Conservation (phyloP, 1,140 invertebrate genomes). For the Drosophila kurseongensis region DNA sequence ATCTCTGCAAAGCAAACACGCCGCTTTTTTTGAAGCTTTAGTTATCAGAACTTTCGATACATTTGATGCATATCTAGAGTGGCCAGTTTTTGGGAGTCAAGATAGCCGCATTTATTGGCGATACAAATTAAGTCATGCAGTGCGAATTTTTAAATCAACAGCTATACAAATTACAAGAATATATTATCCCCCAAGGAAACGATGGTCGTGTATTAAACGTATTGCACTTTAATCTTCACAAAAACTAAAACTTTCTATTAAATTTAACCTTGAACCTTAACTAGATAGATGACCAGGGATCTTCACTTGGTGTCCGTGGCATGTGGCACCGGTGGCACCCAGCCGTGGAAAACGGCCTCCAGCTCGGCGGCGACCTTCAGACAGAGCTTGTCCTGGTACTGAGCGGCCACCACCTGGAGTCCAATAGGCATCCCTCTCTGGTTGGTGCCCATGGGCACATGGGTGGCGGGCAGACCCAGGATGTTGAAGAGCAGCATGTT, state of each 20-base stretch:
- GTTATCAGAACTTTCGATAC: too few relatives aligned
- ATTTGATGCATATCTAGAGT: too few relatives aligned
- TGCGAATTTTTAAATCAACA: too few relatives aligned
- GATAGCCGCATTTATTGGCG: too few relatives aligned
- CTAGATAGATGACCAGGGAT: not conserved
- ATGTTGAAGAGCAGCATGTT: constrained; percentile 91
- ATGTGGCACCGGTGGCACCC: constrained; percentile 85
- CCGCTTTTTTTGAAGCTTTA: too few relatives aligned
- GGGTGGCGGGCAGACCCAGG: constrained; percentile 90
- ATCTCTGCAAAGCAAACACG: too few relatives aligned
- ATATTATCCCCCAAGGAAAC: not conserved
- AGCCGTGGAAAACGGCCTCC: constrained; percentile 92
- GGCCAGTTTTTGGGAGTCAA: too few relatives aligned
- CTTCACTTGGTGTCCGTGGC: constrained; percentile 12
- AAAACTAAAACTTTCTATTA: constrained; percentile 4
- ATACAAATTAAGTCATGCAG: too few relatives aligned
- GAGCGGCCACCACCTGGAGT: constrained; percentile 89
- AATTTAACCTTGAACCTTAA: constrained; percentile 53
- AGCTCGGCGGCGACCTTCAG: constrained; percentile 91
- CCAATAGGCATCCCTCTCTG: constrained; percentile 89
- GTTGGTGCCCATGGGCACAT: constrained; percentile 89
- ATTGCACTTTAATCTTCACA: constrained; percentile 3
- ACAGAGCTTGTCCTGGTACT: constrained; percentile 90
- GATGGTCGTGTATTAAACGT: not conserved
- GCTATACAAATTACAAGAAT: too few relatives aligned